phyloP scores from a whole-genome alignment of 2,113 vertebrate genomes.

The Machaerirhynchus nigripectus region DNA sequence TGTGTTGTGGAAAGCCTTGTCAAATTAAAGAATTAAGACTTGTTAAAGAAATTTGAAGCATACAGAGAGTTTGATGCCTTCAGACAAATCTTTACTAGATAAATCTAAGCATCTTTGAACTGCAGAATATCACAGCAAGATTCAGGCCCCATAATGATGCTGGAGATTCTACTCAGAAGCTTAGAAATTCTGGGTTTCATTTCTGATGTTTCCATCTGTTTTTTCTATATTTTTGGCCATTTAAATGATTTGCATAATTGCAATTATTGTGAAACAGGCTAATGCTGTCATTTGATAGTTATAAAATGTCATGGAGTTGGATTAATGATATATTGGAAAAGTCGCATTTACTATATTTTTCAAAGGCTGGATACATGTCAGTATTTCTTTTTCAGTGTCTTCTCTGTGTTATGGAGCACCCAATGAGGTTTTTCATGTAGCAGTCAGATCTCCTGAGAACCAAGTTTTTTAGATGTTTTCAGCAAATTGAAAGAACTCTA shows the following conservation, averaged over 20 bases:
- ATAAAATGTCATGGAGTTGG: neutral
- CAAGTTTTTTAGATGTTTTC: neutral
- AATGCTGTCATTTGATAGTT: neutral
- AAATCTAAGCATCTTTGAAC: neutral
- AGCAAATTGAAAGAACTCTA: neutral
- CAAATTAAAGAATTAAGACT: neutral
- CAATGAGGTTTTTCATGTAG: neutral
- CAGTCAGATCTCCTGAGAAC: neutral
- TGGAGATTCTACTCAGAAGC: neutral
- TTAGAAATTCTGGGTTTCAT: neutral
- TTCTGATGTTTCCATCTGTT: neutral
- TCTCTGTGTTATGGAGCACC: neutral
- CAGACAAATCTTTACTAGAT: neutral
- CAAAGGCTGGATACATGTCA: neutral
- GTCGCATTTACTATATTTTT: neutral
- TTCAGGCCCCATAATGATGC: neutral
- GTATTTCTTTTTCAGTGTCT: neutral
- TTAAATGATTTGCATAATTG: neutral
- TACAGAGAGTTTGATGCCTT: neutral
- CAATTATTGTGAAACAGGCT: neutral
- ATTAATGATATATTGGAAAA: neutral
- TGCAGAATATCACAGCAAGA: neutral
- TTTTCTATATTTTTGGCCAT: neutral
- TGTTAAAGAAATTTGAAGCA: neutral
- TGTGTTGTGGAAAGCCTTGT: neutral